These are phyloP conservation scores for Mizuhopecten yessoensis DNA, from an alignment of 1,140 invertebrate genomes.

Conservation along the genomic window DNA sequence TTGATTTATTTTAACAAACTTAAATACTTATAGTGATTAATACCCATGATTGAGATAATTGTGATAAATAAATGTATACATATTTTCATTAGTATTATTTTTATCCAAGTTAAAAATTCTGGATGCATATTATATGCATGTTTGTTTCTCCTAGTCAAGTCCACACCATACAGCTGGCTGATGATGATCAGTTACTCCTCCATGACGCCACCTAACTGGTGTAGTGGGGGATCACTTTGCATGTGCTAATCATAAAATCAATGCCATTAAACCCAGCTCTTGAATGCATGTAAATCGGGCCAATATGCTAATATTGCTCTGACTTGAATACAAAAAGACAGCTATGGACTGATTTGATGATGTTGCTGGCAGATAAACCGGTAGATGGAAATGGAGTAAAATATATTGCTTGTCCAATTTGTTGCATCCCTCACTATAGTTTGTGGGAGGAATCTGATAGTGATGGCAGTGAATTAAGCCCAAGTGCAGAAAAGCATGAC, in stretches of 20 bases:
- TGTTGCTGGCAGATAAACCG: neutral
- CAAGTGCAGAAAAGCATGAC: neutral
- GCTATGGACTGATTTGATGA: conserved; percentile 5
- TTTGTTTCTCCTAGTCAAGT: neutral
- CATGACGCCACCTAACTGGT: neutral
- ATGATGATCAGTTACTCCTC: neutral
- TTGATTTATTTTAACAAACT: too few relatives aligned
- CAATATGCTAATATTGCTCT: conserved; percentile 10
- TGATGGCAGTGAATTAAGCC: neutral
- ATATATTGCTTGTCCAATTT: neutral
- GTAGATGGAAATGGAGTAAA: neutral
- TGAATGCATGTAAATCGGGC: conserved; percentile 24
- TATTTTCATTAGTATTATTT: too few relatives aligned
- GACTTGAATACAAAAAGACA: conserved; percentile 25
- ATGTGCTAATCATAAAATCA: conserved; percentile 39
- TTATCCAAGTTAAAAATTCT: neutral
- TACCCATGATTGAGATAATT: too few relatives aligned
- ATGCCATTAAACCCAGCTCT: conserved; percentile 26
- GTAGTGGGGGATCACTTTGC: neutral
- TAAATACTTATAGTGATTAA: too few relatives aligned
- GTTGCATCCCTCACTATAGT: neutral
- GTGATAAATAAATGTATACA: too few relatives aligned
- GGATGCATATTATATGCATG: too few relatives aligned
- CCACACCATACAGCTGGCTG: neutral
- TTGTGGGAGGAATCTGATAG: neutral